Evolutionary conservation across 2,113 vertebrate species (phyloP).

Genomic region (Corapipo altera): DNA sequence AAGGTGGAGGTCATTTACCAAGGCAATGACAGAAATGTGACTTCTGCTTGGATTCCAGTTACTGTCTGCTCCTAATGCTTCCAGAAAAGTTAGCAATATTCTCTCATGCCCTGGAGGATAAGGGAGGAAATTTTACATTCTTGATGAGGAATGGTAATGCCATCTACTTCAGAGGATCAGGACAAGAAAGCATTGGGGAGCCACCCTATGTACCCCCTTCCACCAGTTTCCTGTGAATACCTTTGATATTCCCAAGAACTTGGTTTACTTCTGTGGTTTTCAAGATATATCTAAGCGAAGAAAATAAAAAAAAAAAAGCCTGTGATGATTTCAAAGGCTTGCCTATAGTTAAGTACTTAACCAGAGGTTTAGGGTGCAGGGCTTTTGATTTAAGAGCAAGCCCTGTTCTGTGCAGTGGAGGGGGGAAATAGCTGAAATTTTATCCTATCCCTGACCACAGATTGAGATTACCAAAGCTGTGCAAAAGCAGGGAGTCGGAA

Average conservation of each 20-base stretch:
- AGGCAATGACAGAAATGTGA: neutral
- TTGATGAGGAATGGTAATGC: conserved; percentile 10
- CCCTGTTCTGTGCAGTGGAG: neutral
- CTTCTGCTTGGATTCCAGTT: conserved; percentile 30
- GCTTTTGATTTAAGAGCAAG: conserved; percentile 63
- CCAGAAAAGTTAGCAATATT: neutral
- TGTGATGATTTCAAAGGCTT: conserved; percentile 41
- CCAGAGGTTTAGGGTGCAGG: conserved; percentile 45
- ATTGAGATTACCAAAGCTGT: conserved; percentile 60
- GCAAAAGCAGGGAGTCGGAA: conserved; percentile 57
- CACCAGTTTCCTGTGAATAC: neutral
- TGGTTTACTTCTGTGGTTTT: conserved; percentile 30
- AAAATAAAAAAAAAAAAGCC: neutral
- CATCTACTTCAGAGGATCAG: neutral
- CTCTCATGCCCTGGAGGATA: neutral
- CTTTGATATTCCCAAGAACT: neutral
- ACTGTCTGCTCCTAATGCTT: neutral
- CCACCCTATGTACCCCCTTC: neutral
- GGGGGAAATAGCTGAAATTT: conserved; percentile 64
- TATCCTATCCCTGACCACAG: conserved; percentile 59
- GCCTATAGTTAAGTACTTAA: conserved; percentile 34
- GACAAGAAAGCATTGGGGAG: neutral
- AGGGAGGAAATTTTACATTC: conserved; percentile 21
- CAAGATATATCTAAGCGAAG: neutral
- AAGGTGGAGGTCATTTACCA: neutral